Evolutionary conservation across 2,797 vertebrate species (phyloP).

Genomic region (Etheostoma perlongum): DNA sequence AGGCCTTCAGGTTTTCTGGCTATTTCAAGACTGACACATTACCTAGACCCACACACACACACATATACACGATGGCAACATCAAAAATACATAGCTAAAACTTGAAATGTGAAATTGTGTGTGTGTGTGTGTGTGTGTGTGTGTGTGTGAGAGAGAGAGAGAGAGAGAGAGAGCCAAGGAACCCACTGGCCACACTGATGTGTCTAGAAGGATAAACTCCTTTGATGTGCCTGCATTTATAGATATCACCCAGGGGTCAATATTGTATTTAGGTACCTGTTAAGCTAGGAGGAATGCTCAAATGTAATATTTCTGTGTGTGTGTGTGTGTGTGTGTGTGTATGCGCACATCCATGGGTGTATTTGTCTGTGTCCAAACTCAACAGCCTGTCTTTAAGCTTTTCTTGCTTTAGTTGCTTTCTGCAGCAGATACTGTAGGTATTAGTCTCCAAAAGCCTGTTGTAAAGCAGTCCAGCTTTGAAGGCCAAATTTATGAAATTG

Average conservation of each 20-base stretch:
- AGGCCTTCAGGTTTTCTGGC: conserved; percentile 44
- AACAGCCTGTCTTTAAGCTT: conserved; percentile 55
- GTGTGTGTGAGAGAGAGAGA: conserved; percentile 4
- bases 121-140: conserved; percentile 25
- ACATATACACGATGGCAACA: conserved; percentile 46
- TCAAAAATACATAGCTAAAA: conserved; percentile 61
- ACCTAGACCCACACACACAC: background rate
- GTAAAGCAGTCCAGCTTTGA: conserved; percentile 43
- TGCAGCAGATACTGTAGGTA: conserved; percentile 45
- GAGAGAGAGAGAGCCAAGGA: conserved; percentile 17
- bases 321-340: background rate
- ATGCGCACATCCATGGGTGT: conserved; percentile 1
- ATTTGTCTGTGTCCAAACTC: conserved; percentile 49
- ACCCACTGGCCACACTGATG: conserved; percentile 47
- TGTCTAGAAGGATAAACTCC: conserved; percentile 51
- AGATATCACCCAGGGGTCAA: conserved; percentile 64
- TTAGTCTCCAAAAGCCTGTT: conserved; percentile 47
- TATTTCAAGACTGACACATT: conserved; percentile 58
- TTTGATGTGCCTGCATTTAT: conserved; percentile 71
- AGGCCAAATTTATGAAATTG: conserved; percentile 25
- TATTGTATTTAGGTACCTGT: conserved; percentile 71
- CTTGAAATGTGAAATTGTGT: conserved; percentile 35
- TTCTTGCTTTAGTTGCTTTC: conserved; percentile 62
- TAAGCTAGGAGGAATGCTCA: conserved; percentile 57
- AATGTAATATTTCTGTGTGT: conserved; percentile 42